Base-by-base conservation (phyloP, 2,888 invertebrate genomes). In the Synergus laeviventris region DNA sequence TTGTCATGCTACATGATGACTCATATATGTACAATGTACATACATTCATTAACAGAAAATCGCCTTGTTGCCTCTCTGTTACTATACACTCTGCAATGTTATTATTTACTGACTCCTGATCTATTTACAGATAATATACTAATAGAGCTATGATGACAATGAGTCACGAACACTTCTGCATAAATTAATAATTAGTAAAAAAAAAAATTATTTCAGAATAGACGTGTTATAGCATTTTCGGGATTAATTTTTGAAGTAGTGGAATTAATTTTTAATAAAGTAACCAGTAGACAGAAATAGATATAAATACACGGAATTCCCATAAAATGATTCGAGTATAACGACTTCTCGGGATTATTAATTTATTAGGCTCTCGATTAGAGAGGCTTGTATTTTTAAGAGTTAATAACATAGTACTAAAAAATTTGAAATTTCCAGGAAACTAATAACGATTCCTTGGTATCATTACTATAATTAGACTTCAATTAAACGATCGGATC, bases 61-160 rank as follows among this genome's bases (percentile, higher is more conserved):
- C 5, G 7, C 38, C 42, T 18, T 39, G 49, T n/a, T 49, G 16
- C 9, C 45, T 16, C 45, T 45, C 45, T 45, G 45, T 45, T 45
- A 16, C 16, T 45, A 8, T 8, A 49, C n/a, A 45, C 14, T 64
- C 39, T 14, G n/a, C 31, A 45, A 49, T 49, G 1, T 70, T 70
- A 70, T 49, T 70, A 31, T n/a, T 49, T 70, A 49, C 45, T 70
- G 70, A 8, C n/a, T 31, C 45, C 5, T 12, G 45, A 21, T 49
- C 66, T 70, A 70, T 70, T 70, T 70, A 70, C 45, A 70, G 45
- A 49, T 31, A 24, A 31, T 49, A n/a, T 45, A 49, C 45, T 70
- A 70, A 70, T 31, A n/a, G 12, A 21, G 12, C 21, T 49, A 1
- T 49, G n/a, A 7, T 49, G 49, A 7, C 2, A 31, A 31, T 62